phyloP scores from a whole-genome alignment of 1,140 invertebrate species.

The Drosophila repleta region DNA sequence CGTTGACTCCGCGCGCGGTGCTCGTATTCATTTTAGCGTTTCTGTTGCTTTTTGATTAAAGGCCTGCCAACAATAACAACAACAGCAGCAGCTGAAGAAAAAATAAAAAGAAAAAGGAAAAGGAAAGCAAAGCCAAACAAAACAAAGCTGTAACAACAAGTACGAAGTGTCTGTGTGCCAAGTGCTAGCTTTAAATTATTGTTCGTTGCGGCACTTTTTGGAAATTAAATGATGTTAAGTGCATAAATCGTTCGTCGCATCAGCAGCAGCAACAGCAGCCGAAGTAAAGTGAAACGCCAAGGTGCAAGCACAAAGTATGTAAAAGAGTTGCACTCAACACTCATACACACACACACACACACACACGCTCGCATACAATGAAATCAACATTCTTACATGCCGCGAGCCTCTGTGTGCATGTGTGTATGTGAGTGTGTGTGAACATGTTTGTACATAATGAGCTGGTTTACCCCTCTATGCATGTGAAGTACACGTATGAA shows the following conservation, averaged over 20 bases:
- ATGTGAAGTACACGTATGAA: slow-evolving; percentile 12
- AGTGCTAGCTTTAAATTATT: slow-evolving; percentile 62
- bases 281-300: slow-evolving; percentile 39
- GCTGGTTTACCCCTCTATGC: slow-evolving; percentile 29
- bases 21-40: slow-evolving; percentile 47
- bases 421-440: slow-evolving; percentile 6
- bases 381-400: slow-evolving; percentile 1
- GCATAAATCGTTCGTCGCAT: slow-evolving; percentile 59
- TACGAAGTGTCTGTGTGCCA: slow-evolving; percentile 51
- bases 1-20: slow-evolving; percentile 21
- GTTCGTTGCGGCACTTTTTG: slow-evolving; percentile 56
- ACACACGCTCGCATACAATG: background rate
- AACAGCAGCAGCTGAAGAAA: background rate
- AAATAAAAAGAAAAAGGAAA: slow-evolving; percentile 43
- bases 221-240: slow-evolving; percentile 80
- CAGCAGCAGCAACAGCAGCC: slow-evolving; percentile 12
- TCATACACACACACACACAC: slow-evolving; percentile 1
- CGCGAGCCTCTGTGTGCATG: background rate
- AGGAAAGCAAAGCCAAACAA: slow-evolving; percentile 53
- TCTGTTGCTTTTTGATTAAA: slow-evolving; percentile 56
- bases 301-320: slow-evolving; percentile 36
- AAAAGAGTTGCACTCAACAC: slow-evolving; percentile 42
- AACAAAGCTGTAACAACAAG: slow-evolving; percentile 50
- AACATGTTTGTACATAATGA: slow-evolving; percentile 50
- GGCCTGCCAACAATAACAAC: slow-evolving; percentile 19